A percentile compares a stretch with the other conserved stretches of the same genome.
These are phyloP conservation scores for Gorsachius magnificus DNA, from an alignment of 2,797 vertebrate genomes.

Conservation along the genomic window DNA sequence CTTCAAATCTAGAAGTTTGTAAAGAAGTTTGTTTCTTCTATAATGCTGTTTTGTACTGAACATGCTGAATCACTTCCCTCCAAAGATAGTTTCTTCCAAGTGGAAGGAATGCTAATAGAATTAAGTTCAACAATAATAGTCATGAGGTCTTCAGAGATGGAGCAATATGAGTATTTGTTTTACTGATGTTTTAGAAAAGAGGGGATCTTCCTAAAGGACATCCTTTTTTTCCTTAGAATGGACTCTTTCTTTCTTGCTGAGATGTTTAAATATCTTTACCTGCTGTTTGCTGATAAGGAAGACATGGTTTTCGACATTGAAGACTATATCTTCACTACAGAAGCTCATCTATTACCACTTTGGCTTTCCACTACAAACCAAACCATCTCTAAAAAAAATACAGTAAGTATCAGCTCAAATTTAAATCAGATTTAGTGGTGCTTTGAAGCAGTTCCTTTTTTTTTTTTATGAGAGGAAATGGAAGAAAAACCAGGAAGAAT, in stretches of 20 bases:
- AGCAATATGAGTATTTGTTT: background rate
- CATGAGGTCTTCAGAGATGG: background rate
- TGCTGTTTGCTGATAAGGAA: slow-evolving; percentile 92
- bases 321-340: slow-evolving; percentile 97
- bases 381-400: slow-evolving; percentile 76
- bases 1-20: background rate
- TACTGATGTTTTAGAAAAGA: background rate
- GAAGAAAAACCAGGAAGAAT: background rate
- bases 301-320: slow-evolving; percentile 95
- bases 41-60: background rate
- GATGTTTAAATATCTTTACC: slow-evolving; percentile 99
- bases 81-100: background rate
- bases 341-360: slow-evolving; percentile 96
- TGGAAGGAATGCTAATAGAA: background rate
- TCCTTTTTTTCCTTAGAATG: slow-evolving; percentile 81
- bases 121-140: background rate
- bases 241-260: slow-evolving; percentile 98
- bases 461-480: background rate
- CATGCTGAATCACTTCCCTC: background rate
- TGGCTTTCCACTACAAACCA: slow-evolving; percentile 88
- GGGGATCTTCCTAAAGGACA: background rate
- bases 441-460: background rate
- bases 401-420: slow-evolving; percentile 66
- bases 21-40: background rate
- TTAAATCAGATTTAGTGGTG: background rate